These are phyloP conservation scores for Hycleus cichorii DNA, from an alignment of 1,140 invertebrate species.

Conservation along the genomic window DNA sequence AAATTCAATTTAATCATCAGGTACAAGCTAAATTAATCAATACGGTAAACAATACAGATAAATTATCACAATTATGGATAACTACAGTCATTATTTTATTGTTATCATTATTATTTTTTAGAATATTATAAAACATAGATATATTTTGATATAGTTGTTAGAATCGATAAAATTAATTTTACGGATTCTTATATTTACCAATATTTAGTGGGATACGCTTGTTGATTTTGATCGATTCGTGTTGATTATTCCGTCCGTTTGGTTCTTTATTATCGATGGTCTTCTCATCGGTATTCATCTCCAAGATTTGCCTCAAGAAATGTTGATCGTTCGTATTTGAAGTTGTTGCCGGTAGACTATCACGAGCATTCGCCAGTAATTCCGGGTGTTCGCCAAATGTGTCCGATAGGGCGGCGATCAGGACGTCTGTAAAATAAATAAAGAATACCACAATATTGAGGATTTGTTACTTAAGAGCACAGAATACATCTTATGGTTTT, in stretches of 20 bases:
- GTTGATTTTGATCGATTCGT: constrained; percentile 6
- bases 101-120: no score
- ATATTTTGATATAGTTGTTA: no score
- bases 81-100: no score
- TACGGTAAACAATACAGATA: not conserved
- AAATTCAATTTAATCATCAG: not conserved
- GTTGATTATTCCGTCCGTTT: constrained; percentile 3
- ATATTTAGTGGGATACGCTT: constrained; percentile 10
- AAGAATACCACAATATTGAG: not conserved
- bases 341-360: constrained; percentile 17
- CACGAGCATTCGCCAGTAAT: constrained; percentile 46
- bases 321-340: constrained; percentile 13
- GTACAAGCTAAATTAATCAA: not conserved
- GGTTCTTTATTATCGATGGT: constrained; percentile 10
- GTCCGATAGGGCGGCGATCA: constrained; percentile 63
- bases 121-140: no score
- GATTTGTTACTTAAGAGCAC: no score
- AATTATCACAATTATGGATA: no score
- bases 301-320: constrained; percentile 21
- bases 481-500: no score
- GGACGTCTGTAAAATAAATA: constrained; percentile 49
- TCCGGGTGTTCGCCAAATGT: constrained; percentile 61
- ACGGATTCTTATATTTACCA: constrained; percentile 18
- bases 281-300: constrained; percentile 24
- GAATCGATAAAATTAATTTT: not conserved